Evolutionary conservation across 2,888 invertebrate species (phyloP), one percentile per base, ranked within the genome.

Genomic region (Catocala fraxini): DNA sequence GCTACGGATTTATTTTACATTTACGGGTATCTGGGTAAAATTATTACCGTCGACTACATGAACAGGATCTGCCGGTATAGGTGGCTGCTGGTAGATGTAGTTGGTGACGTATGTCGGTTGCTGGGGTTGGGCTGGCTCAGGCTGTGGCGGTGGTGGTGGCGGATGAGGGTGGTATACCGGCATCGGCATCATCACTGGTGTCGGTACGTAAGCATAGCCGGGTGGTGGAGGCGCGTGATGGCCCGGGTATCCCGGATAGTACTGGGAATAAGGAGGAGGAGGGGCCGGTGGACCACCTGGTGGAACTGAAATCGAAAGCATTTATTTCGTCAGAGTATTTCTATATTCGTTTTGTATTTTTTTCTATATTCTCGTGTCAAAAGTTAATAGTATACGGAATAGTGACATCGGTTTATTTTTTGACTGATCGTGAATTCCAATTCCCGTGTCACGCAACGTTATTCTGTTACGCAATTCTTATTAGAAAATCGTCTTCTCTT

Each of bases 171-270:
- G 87, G 75, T 89, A 90, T 56, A 84, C 63, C 0, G 90, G 90
- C 86, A 92, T 68, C 1, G 92, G 92, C 89, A 92, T 87, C 86
- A 91, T 84, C 7, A 91, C 84, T 0, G 91, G 91, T 0, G 92
- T 68, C 0, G 91, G 91, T n/a, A 92, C 76, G 76, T 89, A 92
- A 0, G 89, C 67, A 59, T 82, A 86, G 6, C 83, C 84, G 0
- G 77, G 74, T 0, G 81, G 78, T 0, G 83, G 81, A 0, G 72
- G 70, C 0, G 81, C 75, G 1, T 80, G 68, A 0, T 53, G n/a
- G 4, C 56, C 56, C 1, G 57, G 33, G 6, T 45, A 49, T 7
- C 42, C 46, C 0, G 61, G 57, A n/a, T 62, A 65, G 52, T 72
- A 72, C 13, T 77, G 69, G 0, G 71, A 68, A 11, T 42, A n/a